Evolutionary conservation across 2,888 invertebrate species (phyloP).

Genomic region (Agriopis leucophaearia): DNA sequence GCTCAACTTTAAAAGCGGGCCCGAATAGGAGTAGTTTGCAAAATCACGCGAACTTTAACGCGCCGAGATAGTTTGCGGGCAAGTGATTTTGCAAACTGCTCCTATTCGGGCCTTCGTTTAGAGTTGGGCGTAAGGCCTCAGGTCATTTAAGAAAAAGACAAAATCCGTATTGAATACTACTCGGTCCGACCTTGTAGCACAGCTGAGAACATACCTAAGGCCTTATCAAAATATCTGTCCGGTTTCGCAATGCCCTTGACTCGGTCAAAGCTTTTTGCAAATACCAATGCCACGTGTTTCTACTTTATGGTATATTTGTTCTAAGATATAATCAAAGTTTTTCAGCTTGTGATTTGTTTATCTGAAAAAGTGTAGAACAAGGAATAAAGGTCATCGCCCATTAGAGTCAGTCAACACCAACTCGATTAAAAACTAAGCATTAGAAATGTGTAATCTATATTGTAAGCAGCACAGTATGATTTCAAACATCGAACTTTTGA

Average conservation of each 20-base stretch:
- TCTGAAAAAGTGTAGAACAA: neutral
- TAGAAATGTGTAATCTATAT: too few relatives aligned
- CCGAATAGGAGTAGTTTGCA: too few relatives aligned
- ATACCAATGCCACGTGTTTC: slow-evolving; percentile 37
- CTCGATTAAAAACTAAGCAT: too few relatives aligned
- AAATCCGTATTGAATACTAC: slow-evolving; percentile 11
- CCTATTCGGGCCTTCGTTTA: too few relatives aligned
- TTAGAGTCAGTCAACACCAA: too few relatives aligned
- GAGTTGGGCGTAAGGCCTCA: too few relatives aligned
- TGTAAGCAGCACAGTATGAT: too few relatives aligned
- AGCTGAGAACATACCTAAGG: slow-evolving; percentile 32
- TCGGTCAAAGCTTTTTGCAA: slow-evolving; percentile 41
- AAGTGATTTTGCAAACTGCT: neutral
- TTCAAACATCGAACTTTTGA: too few relatives aligned
- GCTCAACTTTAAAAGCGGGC: too few relatives aligned
- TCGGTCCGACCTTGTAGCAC: slow-evolving; percentile 30
- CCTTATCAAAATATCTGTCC: slow-evolving; percentile 30
- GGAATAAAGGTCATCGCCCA: neutral
- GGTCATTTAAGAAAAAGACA: neutral
- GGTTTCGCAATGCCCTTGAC: slow-evolving; percentile 41
- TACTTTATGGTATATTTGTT: slow-evolving; percentile 10
- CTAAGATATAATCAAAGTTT: neutral
- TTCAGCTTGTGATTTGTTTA: slow-evolving; percentile 3
- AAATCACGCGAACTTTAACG: too few relatives aligned
- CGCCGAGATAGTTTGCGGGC: neutral